Percentiles rank a stretch among this genome's conserved stretches.
phyloP scores from a whole-genome alignment of 2,113 vertebrate genomes.

The Eonycteris spelaea region DNA sequence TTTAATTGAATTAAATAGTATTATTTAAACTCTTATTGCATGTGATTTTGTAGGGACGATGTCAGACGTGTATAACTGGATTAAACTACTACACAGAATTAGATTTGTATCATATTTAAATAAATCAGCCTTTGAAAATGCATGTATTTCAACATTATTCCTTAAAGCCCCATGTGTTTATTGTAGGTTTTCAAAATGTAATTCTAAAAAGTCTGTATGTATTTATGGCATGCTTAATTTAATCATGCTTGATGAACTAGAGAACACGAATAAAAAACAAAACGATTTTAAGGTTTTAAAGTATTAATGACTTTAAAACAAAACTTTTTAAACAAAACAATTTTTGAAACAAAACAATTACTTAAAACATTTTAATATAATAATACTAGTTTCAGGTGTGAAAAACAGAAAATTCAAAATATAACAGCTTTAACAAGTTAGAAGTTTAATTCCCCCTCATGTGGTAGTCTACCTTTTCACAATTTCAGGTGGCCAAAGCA shows the following conservation, averaged over 20 bases:
- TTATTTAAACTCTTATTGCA: slow-evolving; percentile 7
- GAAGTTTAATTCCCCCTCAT: background rate
- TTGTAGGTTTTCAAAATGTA: background rate
- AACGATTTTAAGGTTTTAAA: background rate
- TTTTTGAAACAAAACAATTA: background rate
- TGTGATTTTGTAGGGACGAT: background rate
- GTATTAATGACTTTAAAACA: background rate
- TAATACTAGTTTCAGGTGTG: background rate
- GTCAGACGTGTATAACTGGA: background rate
- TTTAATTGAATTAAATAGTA: background rate
- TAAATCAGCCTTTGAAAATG: background rate
- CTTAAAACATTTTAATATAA: background rate
- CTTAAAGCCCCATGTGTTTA: background rate
- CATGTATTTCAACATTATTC: background rate
- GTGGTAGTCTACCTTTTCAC: background rate
- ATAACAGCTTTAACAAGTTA: background rate
- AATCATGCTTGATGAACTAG: background rate
- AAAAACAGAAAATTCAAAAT: background rate
- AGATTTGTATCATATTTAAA: background rate
- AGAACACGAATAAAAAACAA: background rate
- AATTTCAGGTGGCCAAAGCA: background rate
- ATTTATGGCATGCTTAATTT: background rate
- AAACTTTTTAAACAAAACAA: background rate
- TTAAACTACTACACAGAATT: background rate
- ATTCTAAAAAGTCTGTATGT: background rate